Evolutionary conservation across 2,888 invertebrate genomes (phyloP).

Genomic region (Phragmatobia fuliginosa): DNA sequence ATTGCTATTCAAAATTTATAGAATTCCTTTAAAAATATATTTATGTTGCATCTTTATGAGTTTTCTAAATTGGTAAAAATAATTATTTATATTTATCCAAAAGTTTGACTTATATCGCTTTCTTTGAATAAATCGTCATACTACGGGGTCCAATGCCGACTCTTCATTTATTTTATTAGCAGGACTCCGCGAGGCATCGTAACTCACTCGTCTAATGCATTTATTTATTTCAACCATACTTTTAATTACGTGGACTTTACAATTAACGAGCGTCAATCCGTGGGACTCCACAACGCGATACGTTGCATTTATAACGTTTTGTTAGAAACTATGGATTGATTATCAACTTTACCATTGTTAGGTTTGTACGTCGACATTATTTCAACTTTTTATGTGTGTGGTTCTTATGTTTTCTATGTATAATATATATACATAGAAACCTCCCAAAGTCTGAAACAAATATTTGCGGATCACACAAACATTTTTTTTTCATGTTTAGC

Average conservation of each 20-base stretch:
- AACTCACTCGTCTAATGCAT: conserved; percentile 78
- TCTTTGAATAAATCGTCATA: conserved; percentile 30
- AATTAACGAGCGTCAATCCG: conserved; percentile 68
- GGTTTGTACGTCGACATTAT: not conserved
- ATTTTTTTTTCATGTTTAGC: no score
- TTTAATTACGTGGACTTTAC: conserved; percentile 77
- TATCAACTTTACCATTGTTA: not conserved
- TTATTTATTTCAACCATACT: conserved; percentile 72
- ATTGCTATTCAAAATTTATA: not conserved
- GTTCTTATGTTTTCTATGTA: no score
- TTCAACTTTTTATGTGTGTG: not conserved
- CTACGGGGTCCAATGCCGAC: conserved; percentile 57
- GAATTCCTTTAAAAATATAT: not conserved
- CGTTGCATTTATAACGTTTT: conserved; percentile 22
- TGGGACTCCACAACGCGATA: conserved; percentile 60
- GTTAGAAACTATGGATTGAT: not conserved
- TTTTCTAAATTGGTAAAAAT: not conserved
- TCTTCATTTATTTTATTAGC: conserved; percentile 83
- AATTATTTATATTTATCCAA: not conserved
- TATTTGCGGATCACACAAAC: no score
- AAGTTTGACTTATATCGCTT: conserved; percentile 44
- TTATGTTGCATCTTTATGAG: not conserved
- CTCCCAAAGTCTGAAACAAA: no score
- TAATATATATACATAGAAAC: no score
- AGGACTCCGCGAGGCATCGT: conserved; percentile 76